These are phyloP conservation scores for Aphelocoma coerulescens DNA, from an alignment of 2,113 vertebrate genomes.

Conservation along the genomic window DNA sequence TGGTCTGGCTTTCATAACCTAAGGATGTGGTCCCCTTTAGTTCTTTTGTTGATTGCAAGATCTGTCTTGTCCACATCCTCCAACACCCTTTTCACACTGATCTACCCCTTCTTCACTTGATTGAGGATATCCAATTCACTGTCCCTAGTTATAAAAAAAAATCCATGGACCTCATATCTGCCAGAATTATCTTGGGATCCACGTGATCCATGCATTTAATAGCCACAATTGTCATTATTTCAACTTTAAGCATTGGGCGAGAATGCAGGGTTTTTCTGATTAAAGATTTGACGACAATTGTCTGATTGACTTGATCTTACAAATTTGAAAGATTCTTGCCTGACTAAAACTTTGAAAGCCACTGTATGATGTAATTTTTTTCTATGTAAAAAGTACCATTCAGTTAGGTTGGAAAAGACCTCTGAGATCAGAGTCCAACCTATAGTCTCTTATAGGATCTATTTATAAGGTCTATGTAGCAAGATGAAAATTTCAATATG, in stretches of 20 bases:
- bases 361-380: background rate
- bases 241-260: background rate
- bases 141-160: background rate
- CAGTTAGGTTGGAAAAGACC: background rate
- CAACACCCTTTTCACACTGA: background rate
- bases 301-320: background rate
- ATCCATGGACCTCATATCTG: background rate
- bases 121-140: accelerated
- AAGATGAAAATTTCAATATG: background rate
- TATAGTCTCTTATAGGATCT: background rate
- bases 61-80: background rate
- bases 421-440: background rate
- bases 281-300: background rate
- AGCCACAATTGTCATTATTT: background rate
- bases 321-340: background rate
- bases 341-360: background rate
- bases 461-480: background rate
- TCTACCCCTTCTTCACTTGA: background rate
- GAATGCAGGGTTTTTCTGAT: background rate
- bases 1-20: background rate
- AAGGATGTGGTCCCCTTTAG: background rate
- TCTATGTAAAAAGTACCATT: background rate
- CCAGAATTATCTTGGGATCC: background rate
- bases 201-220: background rate
- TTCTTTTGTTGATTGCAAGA: background rate